phyloP scores from a whole-genome alignment of 2,888 invertebrate species.

The Tenthredo distinguenda region DNA sequence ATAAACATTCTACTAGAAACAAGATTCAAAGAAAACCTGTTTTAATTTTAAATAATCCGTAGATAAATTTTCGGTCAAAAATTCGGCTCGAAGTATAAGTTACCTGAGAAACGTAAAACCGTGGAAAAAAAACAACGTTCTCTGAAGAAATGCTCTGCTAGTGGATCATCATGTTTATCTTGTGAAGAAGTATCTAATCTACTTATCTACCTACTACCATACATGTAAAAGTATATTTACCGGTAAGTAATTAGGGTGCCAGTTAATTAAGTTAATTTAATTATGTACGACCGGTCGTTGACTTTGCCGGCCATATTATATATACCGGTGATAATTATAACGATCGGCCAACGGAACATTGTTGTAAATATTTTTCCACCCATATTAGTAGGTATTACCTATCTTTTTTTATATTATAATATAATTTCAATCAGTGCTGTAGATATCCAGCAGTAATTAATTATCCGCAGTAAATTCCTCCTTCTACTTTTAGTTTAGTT shows the following conservation, averaged over 20 bases:
- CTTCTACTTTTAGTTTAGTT: too few species aligned
- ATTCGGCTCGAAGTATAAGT: neutral
- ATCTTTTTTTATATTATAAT: neutral
- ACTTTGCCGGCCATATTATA: conserved; percentile 26
- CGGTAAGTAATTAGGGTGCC: conserved; percentile 37
- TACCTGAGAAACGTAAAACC: neutral
- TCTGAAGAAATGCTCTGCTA: neutral
- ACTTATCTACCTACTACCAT: neutral
- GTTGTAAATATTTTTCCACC: neutral
- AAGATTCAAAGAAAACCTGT: neutral
- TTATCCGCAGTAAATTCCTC: neutral
- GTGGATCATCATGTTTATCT: neutral
- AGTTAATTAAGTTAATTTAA: conserved; percentile 39
- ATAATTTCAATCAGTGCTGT: neutral
- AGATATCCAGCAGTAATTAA: neutral
- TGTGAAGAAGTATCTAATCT: neutral
- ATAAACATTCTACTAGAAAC: neutral
- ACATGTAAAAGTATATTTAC: neutral
- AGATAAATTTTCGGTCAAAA: neutral
- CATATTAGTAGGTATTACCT: neutral
- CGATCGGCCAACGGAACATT: conserved; percentile 42
- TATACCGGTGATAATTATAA: conserved; percentile 29
- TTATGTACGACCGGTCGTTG: conserved; percentile 44
- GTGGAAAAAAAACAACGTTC: neutral
- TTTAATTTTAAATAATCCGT: neutral